These are phyloP conservation scores for Amphiprion clarkii DNA, from an alignment of 2,797 vertebrate genomes.

Conservation along the genomic window DNA sequence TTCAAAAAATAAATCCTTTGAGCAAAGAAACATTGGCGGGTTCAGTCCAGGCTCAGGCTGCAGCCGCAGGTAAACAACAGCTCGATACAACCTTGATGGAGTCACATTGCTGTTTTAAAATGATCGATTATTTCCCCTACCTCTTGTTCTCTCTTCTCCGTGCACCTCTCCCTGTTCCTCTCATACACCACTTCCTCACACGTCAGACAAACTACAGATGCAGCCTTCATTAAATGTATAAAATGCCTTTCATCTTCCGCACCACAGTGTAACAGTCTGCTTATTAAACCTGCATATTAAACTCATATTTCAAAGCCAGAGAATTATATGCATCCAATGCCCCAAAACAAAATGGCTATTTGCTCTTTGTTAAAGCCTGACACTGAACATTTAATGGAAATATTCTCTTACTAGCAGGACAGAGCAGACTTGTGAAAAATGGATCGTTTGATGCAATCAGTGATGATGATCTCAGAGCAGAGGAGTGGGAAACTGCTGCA, in stretches of 20 bases:
- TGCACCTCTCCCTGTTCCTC: slow-evolving; percentile 6
- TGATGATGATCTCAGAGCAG: slow-evolving; percentile 29
- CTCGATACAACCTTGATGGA: slow-evolving; percentile 68
- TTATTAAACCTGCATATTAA: slow-evolving; percentile 58
- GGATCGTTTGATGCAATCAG: slow-evolving; percentile 23
- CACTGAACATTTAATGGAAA: slow-evolving; percentile 49
- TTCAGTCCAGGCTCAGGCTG: slow-evolving; percentile 31
- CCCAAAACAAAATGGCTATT: slow-evolving; percentile 48
- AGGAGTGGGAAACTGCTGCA: slow-evolving; percentile 17
- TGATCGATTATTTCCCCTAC: slow-evolving; percentile 49
- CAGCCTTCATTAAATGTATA: slow-evolving; percentile 14
- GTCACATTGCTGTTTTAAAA: slow-evolving; percentile 42
- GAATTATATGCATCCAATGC: slow-evolving; percentile 23
- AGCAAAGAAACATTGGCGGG: slow-evolving; percentile 42
- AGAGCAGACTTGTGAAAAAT: slow-evolving; percentile 17
- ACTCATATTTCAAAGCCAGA: slow-evolving; percentile 50
- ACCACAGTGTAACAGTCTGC: not conserved
- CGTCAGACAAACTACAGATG: slow-evolving; percentile 18
- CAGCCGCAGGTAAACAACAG: slow-evolving; percentile 58
- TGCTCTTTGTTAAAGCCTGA: slow-evolving; percentile 35
- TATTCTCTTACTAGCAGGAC: slow-evolving; percentile 28
- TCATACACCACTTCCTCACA: slow-evolving; percentile 20
- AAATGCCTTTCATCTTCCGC: slow-evolving; percentile 34
- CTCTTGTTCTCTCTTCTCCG: slow-evolving; percentile 28
- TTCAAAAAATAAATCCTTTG: slow-evolving; percentile 51